These are phyloP conservation scores for Nebria salina DNA, from an alignment of 2,888 invertebrate genomes.

Conservation along the genomic window DNA sequence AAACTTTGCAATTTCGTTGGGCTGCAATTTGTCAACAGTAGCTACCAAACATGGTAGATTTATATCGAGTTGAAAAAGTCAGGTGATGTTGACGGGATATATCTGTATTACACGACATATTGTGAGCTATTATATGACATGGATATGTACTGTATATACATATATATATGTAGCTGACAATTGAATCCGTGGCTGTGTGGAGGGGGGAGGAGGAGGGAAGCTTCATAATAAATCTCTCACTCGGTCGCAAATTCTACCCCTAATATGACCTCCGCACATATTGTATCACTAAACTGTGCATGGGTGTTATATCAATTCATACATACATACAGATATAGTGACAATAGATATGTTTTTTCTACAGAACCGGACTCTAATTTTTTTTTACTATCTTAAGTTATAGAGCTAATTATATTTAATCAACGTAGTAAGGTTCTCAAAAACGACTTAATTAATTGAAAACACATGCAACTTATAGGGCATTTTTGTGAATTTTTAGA, in stretches of 20 bases:
- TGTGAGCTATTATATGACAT: constrained; percentile 13
- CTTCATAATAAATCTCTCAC: constrained; percentile 33
- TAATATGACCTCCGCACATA: constrained; percentile 45
- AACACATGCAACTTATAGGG: too few species aligned
- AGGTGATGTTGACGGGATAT: constrained; percentile 13
- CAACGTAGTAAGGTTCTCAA: too few species aligned
- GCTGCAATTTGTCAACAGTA: neutral
- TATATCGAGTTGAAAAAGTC: neutral
- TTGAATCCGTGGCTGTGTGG: constrained; percentile 3
- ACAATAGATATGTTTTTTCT: neutral
- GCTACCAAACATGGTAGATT: neutral
- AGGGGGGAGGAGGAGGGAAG: constrained; percentile 13
- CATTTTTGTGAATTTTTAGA: too few species aligned
- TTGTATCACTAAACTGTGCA: constrained; percentile 44
- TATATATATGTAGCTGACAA: neutral
- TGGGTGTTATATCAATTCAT: constrained; percentile 46
- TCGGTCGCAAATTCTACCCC: constrained; percentile 18
- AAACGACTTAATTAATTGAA: too few species aligned
- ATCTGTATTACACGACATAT: neutral
- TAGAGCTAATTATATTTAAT: neutral
- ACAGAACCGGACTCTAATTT: constrained; percentile 18
- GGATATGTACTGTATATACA: neutral
- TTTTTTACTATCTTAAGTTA: neutral
- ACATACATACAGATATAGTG: constrained; percentile 18
- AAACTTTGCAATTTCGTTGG: neutral